Evolutionary conservation across 2,797 vertebrate species (phyloP), one percentile per base, ranked within the genome.

Genomic region (Sebastes diploproa): DNA sequence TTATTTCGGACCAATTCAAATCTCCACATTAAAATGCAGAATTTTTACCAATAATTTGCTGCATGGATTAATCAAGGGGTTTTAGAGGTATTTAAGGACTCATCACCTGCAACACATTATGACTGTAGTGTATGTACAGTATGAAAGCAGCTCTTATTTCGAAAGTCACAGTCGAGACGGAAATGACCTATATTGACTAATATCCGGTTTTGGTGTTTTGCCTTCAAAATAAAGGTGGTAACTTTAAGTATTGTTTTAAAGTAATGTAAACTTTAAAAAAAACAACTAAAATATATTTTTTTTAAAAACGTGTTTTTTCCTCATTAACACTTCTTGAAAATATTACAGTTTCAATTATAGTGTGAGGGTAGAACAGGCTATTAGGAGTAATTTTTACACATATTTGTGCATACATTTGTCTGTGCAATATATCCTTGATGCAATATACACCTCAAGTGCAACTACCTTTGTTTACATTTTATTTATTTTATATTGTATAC

Each of bases 61-160:
- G 2, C 36, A 65, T 52, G n/a, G 3, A 38, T 23, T 22, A 7
- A 42, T 12, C 7, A n/a, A 8, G 13, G 13, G 2, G 14, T 72
- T 32, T 13, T 2, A 38, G 2, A 66, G 4, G 8, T n/a, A 18
- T 34, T 62, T 16, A 6, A n/a, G 20, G 20, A 29, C 62, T 13
- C 6, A 46, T 12, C 25, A 42, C 23, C 23, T 71, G 16, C 4
- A 42, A 6, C 36, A 65, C 14, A 46, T 8, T 9, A 25, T 9
- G 38, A 60, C 14, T 29, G 9, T 22, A 58, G 4, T 50, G 2
- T 2, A 23, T 22, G 11, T 12, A 32, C 4, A 65, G 29, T 38
- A n/a, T 65, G 7, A 65, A 58, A 10, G 34, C 11, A 3, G 3
- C 77, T 85, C 42, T 80, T 88, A 14, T 81, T 83, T 83, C 32